Evolutionary conservation across 2,113 vertebrate species (phyloP), one percentile per base, ranked within the genome.

Genomic region (Chaetodon trifascialis): DNA sequence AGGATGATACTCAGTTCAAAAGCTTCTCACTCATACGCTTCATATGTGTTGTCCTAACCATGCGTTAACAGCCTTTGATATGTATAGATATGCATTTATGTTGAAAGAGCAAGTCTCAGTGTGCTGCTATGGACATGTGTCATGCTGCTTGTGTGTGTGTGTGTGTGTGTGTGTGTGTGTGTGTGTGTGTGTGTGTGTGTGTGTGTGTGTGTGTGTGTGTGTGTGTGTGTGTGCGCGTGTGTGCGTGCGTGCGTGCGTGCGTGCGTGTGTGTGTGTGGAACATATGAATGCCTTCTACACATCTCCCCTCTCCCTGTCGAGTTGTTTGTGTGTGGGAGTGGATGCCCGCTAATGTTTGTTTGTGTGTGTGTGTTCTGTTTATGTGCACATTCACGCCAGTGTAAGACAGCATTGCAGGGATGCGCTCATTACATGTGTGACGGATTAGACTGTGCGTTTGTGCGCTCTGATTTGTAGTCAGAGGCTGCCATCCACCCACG

Each of bases 381-480:
- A 34, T 60, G 76, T 14, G 11, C 46, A 42, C 17, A 11, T 49
- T 71, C 46, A 16, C 46, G 11, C 49, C 30, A 11, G 34, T 69
- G 34, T n/a, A 49, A 70, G 82, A 80, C 74, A 68, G 75, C 44
- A 21, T 69, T 44, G 74, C 66, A 11, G 64, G 38, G 77, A 87
- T 11, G 42, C 36, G 52, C 79, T 89, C 84, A 82, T 90, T 87
- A 85, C 83, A 82, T 68, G 88, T 78, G 83, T 85, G 86, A 89
- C 64, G 34, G 80, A 90, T 90, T 73, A 82, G 72, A 38, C 59
- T 55, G 68, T 34, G 75, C n/a, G 25, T 75, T 85, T 76, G 65
- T 71, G 80, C 40, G 76, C 73, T 80, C 85, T 93, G 88, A 93
- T 95, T 94, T 94, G 90, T 90, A 93, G 89, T 94, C 93, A 65